Evolutionary conservation across 2,797 vertebrate genomes (phyloP), one percentile per base, ranked within the genome.

Genomic region (Amblyraja radiata): DNA sequence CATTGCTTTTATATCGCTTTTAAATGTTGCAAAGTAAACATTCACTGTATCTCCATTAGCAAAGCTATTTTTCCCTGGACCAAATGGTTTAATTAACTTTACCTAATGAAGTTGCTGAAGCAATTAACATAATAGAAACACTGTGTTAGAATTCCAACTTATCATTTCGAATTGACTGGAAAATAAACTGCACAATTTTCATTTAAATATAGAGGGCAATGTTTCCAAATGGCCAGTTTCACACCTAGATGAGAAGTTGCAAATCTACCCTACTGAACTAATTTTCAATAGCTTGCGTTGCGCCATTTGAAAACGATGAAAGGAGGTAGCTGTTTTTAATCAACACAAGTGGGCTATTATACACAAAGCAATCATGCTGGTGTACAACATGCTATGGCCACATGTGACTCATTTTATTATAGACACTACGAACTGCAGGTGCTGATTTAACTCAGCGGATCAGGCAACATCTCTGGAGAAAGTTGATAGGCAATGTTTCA

Each of bases 41-140:
- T 65, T 65, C 61, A 88, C 6, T 65, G 61, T 32, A 2, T 65
- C 61, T 65, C 6, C 58, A 88, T 88, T 65, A 46, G 14, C 84
- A 65, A n/a, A 32, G 13, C 61, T 84, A 63, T 7, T 61, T 86
- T 61, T n/a, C 58, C 83, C 58, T 25, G 14, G 54, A 86, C 83
- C 5, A 86, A 86, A n/a, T 58, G 28, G 83, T 86, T 63, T 63
- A 63, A 86, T 63, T 86, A 32, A 86, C 83, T 86, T 63, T 63
- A 28, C 58, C 61, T n/a, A 63, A 86, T 86, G 83, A 86, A 86
- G 11, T 86, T n/a, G 25, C 25, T 86, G 81, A 61, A 84, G 11
- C 25, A 84, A 84, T 84, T 58, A 54, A 61, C 46, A n/a, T 28
- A 58, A 28, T 84, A 61, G 25, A 84, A 84, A 84, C 81, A n/a